Evolutionary conservation across 1,140 invertebrate genomes (phyloP).

Genomic region (Drosophila erecta): DNA sequence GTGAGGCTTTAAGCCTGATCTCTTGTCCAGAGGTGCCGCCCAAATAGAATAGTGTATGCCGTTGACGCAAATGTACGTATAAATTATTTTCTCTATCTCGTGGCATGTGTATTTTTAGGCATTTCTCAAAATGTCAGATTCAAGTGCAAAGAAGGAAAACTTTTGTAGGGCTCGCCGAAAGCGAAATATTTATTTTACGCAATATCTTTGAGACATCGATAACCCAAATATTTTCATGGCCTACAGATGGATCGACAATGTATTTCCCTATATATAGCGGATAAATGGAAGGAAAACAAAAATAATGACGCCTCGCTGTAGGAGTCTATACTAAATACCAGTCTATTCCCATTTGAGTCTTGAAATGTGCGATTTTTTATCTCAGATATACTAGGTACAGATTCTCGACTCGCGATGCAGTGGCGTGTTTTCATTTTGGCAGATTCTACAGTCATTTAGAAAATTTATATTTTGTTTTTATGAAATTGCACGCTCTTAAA

Average conservation of each 20-base stretch:
- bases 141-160: conserved; percentile 45
- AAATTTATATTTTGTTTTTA: conserved; percentile 50
- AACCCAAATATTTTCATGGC: conserved; percentile 17
- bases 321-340: conserved; percentile 31
- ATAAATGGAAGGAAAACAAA: conserved; percentile 48
- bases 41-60: conserved; percentile 57
- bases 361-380: conserved; percentile 57
- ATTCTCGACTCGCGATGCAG: conserved; percentile 14
- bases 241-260: conserved; percentile 5
- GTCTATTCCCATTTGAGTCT: conserved; percentile 41
- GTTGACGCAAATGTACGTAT: conserved; percentile 43
- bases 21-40: conserved; percentile 54
- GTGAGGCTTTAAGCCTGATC: conserved; percentile 28
- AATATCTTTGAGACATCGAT: conserved; percentile 2
- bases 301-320: conserved; percentile 51
- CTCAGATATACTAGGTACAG: conserved; percentile 48
- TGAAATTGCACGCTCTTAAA: conserved; percentile 36
- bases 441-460: conserved; percentile 43
- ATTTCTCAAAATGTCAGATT: conserved; percentile 68
- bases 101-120: conserved; percentile 34
- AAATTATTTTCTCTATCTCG: conserved; percentile 29
- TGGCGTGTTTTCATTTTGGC: conserved; percentile 57
- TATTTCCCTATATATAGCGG: conserved; percentile 8
- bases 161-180: conserved; percentile 9
- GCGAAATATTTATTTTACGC: conserved; percentile 3